Conservation (phyloP, 2,797 vertebrate genomes). For the Centropyge bicolor region DNA sequence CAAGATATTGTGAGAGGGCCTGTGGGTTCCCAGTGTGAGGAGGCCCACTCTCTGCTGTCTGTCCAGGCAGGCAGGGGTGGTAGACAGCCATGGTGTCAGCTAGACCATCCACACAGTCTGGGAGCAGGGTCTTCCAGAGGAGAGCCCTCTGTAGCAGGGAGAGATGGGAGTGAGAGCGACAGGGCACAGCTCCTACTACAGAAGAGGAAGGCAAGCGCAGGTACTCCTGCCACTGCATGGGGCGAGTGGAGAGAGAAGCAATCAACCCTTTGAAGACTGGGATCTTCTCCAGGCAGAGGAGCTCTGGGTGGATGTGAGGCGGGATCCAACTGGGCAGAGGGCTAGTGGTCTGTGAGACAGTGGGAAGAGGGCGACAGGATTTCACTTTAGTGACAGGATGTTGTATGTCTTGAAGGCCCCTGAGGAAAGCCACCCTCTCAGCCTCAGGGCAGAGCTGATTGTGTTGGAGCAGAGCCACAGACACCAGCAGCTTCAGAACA, state of each 20-base stretch:
- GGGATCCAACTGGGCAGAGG: slow-evolving; percentile 85
- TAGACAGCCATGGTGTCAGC: slow-evolving; percentile 81
- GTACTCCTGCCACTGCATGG: slow-evolving; percentile 88
- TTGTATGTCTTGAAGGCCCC: slow-evolving; percentile 78
- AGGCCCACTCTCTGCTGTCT: slow-evolving; percentile 33
- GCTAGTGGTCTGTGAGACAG: neutral
- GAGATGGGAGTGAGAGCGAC: slow-evolving; percentile 82
- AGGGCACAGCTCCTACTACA: slow-evolving; percentile 81
- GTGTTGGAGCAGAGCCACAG: slow-evolving; percentile 79
- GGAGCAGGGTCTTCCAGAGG: slow-evolving; percentile 88
- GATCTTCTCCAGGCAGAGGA: slow-evolving; percentile 83
- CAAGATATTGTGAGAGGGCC: slow-evolving; percentile 64
- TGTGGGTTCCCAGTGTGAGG: slow-evolving; percentile 56
- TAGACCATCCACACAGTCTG: slow-evolving; percentile 75
- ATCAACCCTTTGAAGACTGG: slow-evolving; percentile 85
- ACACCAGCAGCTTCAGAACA: slow-evolving; percentile 84
- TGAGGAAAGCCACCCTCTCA: slow-evolving; percentile 84
- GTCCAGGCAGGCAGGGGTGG: slow-evolving; percentile 68
- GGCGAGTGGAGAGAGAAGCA: slow-evolving; percentile 79
- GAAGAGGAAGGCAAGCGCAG: slow-evolving; percentile 82
- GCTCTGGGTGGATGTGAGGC: slow-evolving; percentile 72
- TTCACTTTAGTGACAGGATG: neutral
- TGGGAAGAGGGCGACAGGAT: neutral
- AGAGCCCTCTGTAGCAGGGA: slow-evolving; percentile 87
- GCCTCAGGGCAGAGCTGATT: slow-evolving; percentile 73